Evolutionary conservation across 2,797 vertebrate species (phyloP).

Genomic region (Esox masquinongy): DNA sequence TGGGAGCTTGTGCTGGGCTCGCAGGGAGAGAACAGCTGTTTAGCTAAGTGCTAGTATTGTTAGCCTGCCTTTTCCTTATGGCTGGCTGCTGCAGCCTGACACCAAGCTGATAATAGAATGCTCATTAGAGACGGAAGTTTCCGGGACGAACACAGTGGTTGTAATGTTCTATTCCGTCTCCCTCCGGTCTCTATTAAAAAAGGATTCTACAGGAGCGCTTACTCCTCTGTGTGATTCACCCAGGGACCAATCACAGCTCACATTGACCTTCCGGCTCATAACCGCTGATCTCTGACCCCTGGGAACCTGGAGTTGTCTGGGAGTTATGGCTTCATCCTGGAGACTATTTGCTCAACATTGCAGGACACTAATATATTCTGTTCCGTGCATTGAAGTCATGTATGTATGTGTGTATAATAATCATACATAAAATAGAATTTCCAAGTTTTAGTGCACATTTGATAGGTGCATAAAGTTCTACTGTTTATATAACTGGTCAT

Average conservation of each 20-base stretch:
- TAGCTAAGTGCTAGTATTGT: conserved; percentile 80
- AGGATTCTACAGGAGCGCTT: conserved; percentile 34
- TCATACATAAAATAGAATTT: no score
- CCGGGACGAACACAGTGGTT: conserved; percentile 60
- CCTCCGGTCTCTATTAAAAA: conserved; percentile 71
- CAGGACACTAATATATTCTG: conserved; percentile 30
- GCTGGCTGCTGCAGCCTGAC: conserved; percentile 73
- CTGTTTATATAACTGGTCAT: neutral
- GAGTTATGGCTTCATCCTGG: neutral
- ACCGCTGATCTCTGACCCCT: conserved; percentile 27
- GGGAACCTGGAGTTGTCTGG: conserved; percentile 13
- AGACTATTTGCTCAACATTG: neutral
- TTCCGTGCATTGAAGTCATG: neutral
- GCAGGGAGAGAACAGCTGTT: conserved; percentile 73
- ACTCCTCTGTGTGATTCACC: conserved; percentile 47
- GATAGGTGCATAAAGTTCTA: neutral
- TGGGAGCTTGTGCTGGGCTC: conserved; percentile 65
- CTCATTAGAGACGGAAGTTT: conserved; percentile 74
- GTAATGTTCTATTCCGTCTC: conserved; percentile 55
- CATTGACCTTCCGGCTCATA: conserved; percentile 42
- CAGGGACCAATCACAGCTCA: conserved; percentile 37
- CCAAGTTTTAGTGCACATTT: no score
- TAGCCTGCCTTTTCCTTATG: conserved; percentile 79
- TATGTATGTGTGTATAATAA: no score
- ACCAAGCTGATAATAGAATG: conserved; percentile 79